A percentile compares a stretch with the other conserved stretches of the same genome.
These are phyloP conservation scores for Spodoptera exigua DNA, from an alignment of 2,888 invertebrate species.

Conservation along the genomic window DNA sequence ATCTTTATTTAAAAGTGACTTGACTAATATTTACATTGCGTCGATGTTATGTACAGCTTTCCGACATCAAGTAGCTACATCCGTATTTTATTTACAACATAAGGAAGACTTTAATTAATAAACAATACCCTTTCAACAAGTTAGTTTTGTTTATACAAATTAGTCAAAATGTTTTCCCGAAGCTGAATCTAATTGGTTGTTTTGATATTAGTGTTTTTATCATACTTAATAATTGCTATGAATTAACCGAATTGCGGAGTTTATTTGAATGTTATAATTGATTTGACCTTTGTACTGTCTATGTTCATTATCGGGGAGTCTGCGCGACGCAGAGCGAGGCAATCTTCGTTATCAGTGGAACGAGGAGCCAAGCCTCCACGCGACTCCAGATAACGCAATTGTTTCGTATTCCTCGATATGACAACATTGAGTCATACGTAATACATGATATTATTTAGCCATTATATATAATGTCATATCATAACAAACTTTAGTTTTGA, in stretches of 20 bases:
- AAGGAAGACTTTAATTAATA: slow-evolving; percentile 19
- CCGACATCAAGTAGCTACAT: background rate
- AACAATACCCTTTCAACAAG: background rate
- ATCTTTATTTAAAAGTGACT: too few species aligned
- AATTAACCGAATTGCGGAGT: slow-evolving; percentile 11
- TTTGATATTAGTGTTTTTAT: slow-evolving; percentile 7
- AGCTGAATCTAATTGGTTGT: slow-evolving; percentile 11
- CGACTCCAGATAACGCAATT: slow-evolving; percentile 42
- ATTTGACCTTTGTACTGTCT: slow-evolving; percentile 46
- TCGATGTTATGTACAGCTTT: too few species aligned
- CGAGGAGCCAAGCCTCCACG: slow-evolving; percentile 64
- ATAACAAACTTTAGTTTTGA: too few species aligned
- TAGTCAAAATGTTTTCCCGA: background rate
- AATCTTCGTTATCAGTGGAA: slow-evolving; percentile 55
- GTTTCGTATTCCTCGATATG: slow-evolving; percentile 26
- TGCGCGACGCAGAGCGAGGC: slow-evolving; percentile 40
- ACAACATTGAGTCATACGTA: slow-evolving; percentile 46
- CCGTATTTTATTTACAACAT: background rate
- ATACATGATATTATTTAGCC: too few species aligned
- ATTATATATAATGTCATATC: too few species aligned
- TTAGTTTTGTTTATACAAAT: slow-evolving; percentile 2
- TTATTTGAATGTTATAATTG: slow-evolving; percentile 40
- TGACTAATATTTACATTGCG: too few species aligned
- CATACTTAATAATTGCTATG: slow-evolving; percentile 5
- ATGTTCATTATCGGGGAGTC: slow-evolving; percentile 49